Base-by-base conservation (phyloP, 1,140 invertebrate species). In the Dendroctonus ponderosae region DNA sequence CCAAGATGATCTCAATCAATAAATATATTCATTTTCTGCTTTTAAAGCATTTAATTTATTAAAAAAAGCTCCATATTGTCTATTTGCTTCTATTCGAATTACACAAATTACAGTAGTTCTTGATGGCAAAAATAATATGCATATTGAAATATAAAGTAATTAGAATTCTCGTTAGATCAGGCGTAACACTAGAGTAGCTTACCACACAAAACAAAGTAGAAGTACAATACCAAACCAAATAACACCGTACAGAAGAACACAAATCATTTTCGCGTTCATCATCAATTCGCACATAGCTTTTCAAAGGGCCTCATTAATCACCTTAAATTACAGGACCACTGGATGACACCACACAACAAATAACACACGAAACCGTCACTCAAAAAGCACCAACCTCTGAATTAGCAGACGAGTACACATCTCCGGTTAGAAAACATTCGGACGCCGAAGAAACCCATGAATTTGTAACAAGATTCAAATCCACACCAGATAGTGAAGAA, bases 401-500 rank as follows among this genome's bases (percentile, higher is more conserved):
- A 69, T 70, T 66, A 38, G 72, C 70, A 70, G 74, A 78, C 71
- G 72, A 74, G 68, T 57, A 67, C 59, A 71, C 51, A 64, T 68
- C 68, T 59, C 67, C 72, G 49, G 67, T 73, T 70, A 67, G 71
- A 72, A 67, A 73, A 70, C 63, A 73, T 68, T 68, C 66, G 57
- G 54, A 70, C 75, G 73, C 79, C 54, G 82, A 83, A 78, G 82
- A 83, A 79, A 80, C 79, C 64, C 79, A 83, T 76, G 82, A 84
- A 79, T 83, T 83, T 39, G 74, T 84, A 40, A 84, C 82, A 14
- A 84, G 81, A 76, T 84, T 84, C 68, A 77, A 81, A 70, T 76
- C 78, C 71, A 70, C 75, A 39, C 77, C 81, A n/a, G 81, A 78
- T 56, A 73, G 76, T 41, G 70, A 71, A n/a, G 80, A 82, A 77